Conservation (phyloP, 2,113 vertebrate genomes). For the Callionymus lyra region DNA sequence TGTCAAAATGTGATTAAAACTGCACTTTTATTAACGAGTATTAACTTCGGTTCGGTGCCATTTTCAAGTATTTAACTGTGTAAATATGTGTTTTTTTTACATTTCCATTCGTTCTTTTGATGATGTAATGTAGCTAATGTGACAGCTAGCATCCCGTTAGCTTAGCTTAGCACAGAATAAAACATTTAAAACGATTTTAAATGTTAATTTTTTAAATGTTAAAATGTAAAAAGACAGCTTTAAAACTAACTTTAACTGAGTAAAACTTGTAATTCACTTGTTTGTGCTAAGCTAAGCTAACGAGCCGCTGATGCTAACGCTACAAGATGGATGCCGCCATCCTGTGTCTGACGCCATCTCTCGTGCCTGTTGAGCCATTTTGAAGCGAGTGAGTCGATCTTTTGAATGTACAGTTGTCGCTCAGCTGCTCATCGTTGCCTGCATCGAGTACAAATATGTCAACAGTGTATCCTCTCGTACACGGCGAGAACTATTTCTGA, state of each 20-base stretch:
- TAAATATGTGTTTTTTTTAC: too few species aligned
- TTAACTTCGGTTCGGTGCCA: too few species aligned
- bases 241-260: too few species aligned
- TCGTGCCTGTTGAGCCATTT: too few species aligned
- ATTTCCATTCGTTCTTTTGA: too few species aligned
- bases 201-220: not conserved
- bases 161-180: not conserved
- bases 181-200: not conserved
- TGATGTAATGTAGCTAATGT: not conserved
- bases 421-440: slow-evolving; percentile 58
- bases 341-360: slow-evolving; percentile 13
- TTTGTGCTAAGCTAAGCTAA: not conserved
- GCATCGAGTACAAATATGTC: slow-evolving; percentile 55
- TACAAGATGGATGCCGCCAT: slow-evolving; percentile 4
- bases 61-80: too few species aligned
- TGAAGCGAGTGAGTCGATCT: slow-evolving; percentile 31
- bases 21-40: too few species aligned
- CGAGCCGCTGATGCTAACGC: not conserved
- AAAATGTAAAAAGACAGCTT: not conserved
- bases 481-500: too few species aligned
- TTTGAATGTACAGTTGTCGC: slow-evolving; percentile 63
- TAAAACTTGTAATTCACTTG: too few species aligned
- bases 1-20: too few species aligned
- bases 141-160: not conserved
- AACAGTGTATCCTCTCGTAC: slow-evolving; percentile 35